Conservation (phyloP, 2,888 invertebrate genomes). For the Drosophila melanosoma region DNA sequence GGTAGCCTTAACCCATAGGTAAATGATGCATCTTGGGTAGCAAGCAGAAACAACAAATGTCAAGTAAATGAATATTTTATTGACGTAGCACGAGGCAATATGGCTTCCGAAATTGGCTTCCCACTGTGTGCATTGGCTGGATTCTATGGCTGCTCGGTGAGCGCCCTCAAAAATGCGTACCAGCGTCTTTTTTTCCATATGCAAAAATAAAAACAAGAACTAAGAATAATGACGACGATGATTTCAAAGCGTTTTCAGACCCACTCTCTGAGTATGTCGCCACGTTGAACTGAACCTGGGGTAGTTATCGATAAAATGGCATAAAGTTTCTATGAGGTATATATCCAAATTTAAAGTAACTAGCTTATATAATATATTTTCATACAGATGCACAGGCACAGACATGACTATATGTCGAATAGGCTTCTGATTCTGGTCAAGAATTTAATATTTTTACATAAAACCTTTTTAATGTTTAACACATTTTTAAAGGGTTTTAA, state of each 20-base stretch:
- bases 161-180: conserved; percentile 50
- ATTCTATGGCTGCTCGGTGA: conserved; percentile 60
- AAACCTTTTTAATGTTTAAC: neutral
- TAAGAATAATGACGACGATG: conserved; percentile 35
- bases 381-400: neutral
- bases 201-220: conserved; percentile 11
- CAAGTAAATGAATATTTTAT: conserved; percentile 76
- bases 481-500: neutral
- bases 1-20: conserved; percentile 30
- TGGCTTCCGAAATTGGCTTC: conserved; percentile 67
- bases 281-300: neutral
- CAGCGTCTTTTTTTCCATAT: neutral
- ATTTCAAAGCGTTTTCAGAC: conserved; percentile 31
- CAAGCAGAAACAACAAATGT: conserved; percentile 49
- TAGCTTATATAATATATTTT: neutral
- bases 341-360: neutral
- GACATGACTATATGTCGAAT: neutral
- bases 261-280: neutral
- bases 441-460: neutral
- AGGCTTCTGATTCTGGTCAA: neutral
- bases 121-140: conserved; percentile 58
- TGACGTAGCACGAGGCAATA: conserved; percentile 42
- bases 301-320: neutral
- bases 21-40: conserved; percentile 68
- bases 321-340: neutral